A percentile compares a stretch with the other conserved stretches of the same genome.
These are phyloP conservation scores for Sarcophilus harrisii DNA, from an alignment of 2,797 vertebrate species.

Conservation along the genomic window DNA sequence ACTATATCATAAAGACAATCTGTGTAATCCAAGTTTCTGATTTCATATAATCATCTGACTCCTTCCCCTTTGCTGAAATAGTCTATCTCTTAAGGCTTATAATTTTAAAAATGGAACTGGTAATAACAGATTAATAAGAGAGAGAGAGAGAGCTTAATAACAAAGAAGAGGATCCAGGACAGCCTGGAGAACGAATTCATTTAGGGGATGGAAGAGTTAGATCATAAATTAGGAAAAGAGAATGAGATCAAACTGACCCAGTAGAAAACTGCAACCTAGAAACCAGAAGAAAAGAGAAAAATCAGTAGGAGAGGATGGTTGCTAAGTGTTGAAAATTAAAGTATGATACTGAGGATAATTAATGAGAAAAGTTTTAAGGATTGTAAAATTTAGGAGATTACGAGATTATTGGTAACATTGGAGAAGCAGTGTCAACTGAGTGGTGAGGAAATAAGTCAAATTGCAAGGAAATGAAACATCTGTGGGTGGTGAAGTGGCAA, in stretches of 20 bases:
- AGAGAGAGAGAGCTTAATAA: not conserved
- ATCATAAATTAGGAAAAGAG: not conserved
- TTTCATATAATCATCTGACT: not conserved
- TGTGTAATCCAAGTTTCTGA: not conserved
- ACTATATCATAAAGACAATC: not conserved
- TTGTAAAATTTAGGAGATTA: not conserved
- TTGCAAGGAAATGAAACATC: not conserved
- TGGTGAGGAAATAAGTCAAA: not conserved
- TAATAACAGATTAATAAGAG: not conserved
- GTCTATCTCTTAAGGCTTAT: not conserved
- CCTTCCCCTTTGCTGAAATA: not conserved
- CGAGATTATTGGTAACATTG: not conserved
- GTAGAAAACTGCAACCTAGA: not conserved
- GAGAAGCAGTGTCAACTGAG: not conserved
- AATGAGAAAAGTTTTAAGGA: not conserved
- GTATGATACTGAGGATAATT: not conserved
- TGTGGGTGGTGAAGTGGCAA: not conserved
- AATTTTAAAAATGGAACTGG: not conserved
- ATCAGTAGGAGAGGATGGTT: not conserved
- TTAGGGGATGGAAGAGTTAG: not conserved
- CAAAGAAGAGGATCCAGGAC: not conserved
- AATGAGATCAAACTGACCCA: not conserved
- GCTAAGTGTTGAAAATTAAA: not conserved
- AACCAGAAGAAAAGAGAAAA: not conserved
- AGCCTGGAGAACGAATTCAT: not conserved